phyloP scores from a whole-genome alignment of 2,113 vertebrate species.

The Vulpes ferrilata region DNA sequence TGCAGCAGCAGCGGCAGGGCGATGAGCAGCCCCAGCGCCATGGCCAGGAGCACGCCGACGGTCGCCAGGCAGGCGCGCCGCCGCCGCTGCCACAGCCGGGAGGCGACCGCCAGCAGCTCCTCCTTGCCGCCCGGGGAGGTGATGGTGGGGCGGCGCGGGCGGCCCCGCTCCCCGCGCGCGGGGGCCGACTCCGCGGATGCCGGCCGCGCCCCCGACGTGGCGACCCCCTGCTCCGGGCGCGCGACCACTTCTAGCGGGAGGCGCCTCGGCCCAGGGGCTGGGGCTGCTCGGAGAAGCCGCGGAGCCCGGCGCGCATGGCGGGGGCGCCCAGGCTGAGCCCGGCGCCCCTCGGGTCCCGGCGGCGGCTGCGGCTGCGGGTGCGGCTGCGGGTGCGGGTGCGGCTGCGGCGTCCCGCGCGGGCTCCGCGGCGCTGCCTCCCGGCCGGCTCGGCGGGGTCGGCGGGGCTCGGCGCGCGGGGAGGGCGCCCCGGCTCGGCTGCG shows the following conservation, averaged over 20 bases:
- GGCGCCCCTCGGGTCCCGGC: background rate
- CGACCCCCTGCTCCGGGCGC: constrained; percentile 53
- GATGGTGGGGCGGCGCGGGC: constrained; percentile 87
- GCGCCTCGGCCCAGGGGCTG: background rate
- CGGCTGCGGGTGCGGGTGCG: background rate
- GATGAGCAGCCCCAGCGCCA: constrained; percentile 90
- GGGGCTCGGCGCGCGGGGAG: background rate
- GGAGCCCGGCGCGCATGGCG: constrained; percentile 60
- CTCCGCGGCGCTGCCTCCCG: background rate
- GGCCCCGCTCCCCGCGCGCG: constrained; percentile 75
- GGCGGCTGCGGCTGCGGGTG: no score
- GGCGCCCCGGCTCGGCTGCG: constrained; percentile 33
- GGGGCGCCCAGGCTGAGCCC: background rate
- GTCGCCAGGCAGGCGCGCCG: constrained; percentile 88
- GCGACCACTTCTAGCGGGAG: constrained; percentile 60
- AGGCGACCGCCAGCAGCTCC: constrained; percentile 88
- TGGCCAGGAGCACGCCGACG: constrained; percentile 89
- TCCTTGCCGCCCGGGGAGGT: constrained; percentile 87
- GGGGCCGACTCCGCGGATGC: constrained; percentile 76
- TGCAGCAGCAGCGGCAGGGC: constrained; percentile 90
- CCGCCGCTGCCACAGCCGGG: constrained; percentile 87
- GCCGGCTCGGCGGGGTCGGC: background rate
- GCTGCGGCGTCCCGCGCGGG: background rate
- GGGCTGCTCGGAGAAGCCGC: constrained; percentile 29
- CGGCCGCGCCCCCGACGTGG: constrained; percentile 75